Percentiles rank a stretch among this genome's conserved stretches.
These are phyloP conservation scores for Nasonia vitripennis DNA, from an alignment of 1,140 invertebrate genomes.

Conservation along the genomic window DNA sequence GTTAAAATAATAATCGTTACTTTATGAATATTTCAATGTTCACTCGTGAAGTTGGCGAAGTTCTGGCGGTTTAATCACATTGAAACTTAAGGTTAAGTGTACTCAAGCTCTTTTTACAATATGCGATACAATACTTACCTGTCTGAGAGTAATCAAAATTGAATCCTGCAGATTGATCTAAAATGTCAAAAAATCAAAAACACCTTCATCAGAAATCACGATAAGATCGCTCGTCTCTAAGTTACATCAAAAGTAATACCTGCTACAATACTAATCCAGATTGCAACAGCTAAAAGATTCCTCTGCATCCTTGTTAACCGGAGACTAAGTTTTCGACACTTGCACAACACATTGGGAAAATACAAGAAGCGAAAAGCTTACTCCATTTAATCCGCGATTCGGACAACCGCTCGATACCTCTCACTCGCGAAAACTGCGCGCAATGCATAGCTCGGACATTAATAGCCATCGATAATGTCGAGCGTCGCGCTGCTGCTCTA, in stretches of 20 bases:
- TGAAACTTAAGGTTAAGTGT: too few species aligned
- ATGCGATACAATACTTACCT: background rate
- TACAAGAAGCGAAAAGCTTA: too few species aligned
- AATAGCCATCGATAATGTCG: background rate
- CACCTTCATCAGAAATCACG: background rate
- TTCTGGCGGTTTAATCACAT: too few species aligned
- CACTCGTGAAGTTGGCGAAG: too few species aligned
- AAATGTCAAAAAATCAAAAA: background rate
- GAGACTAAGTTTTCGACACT: background rate
- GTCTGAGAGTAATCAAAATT: background rate
- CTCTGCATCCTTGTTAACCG: background rate
- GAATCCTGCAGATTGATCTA: background rate
- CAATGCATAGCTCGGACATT: too few species aligned
- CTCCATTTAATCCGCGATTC: background rate
- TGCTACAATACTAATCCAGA: background rate
- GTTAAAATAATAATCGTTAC: too few species aligned
- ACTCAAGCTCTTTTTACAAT: too few species aligned
- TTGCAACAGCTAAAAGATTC: background rate
- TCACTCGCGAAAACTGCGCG: too few species aligned
- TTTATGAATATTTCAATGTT: too few species aligned
- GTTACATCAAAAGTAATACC: background rate
- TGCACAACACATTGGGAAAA: background rate
- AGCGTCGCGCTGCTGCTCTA: too few species aligned
- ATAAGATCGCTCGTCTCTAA: too few species aligned
- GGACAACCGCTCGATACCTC: background rate